A percentile compares a stretch with the other conserved stretches of the same genome.
These are phyloP conservation scores for Ectropis grisescens DNA, from an alignment of 1,140 invertebrate species.

Conservation along the genomic window DNA sequence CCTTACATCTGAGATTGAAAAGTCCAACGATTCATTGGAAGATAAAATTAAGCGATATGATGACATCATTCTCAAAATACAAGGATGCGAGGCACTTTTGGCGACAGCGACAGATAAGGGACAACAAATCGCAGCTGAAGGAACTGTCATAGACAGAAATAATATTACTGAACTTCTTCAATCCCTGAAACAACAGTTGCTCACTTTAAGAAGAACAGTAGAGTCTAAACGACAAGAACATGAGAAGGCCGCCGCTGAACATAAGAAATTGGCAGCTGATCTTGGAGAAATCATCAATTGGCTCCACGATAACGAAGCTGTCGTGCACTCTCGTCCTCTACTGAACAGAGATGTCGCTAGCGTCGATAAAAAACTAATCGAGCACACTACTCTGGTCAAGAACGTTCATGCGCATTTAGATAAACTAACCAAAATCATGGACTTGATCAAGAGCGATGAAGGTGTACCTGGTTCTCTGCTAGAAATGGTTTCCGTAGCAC, in stretches of 20 bases:
- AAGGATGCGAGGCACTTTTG: slow-evolving; percentile 89
- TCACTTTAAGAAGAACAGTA: slow-evolving; percentile 83
- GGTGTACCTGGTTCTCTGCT: slow-evolving; percentile 82
- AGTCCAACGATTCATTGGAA: slow-evolving; percentile 81
- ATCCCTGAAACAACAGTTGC: slow-evolving; percentile 86
- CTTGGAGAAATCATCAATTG: slow-evolving; percentile 86
- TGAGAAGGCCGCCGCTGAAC: slow-evolving; percentile 88
- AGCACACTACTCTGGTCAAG: slow-evolving; percentile 79
- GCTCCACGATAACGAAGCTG: slow-evolving; percentile 87
- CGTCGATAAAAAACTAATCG: slow-evolving; percentile 85
- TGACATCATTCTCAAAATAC: slow-evolving; percentile 86
- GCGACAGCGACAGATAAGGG: slow-evolving; percentile 91
- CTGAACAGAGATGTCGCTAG: slow-evolving; percentile 83
- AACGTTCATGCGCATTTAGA: slow-evolving; percentile 81
- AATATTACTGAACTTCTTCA: slow-evolving; percentile 90
- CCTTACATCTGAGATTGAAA: slow-evolving; percentile 87
- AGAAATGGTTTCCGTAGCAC: slow-evolving; percentile 87
- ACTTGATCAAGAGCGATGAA: slow-evolving; percentile 79
- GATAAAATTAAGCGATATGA: slow-evolving; percentile 92
- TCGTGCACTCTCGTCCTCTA: slow-evolving; percentile 85
- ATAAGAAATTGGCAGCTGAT: slow-evolving; percentile 84
- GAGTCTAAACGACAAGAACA: slow-evolving; percentile 89
- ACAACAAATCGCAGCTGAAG: slow-evolving; percentile 90
- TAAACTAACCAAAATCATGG: slow-evolving; percentile 77
- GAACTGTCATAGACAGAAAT: slow-evolving; percentile 87